These are phyloP conservation scores for Eulemur albifrons DNA, from an alignment of 2,797 vertebrate species.

Conservation along the genomic window DNA sequence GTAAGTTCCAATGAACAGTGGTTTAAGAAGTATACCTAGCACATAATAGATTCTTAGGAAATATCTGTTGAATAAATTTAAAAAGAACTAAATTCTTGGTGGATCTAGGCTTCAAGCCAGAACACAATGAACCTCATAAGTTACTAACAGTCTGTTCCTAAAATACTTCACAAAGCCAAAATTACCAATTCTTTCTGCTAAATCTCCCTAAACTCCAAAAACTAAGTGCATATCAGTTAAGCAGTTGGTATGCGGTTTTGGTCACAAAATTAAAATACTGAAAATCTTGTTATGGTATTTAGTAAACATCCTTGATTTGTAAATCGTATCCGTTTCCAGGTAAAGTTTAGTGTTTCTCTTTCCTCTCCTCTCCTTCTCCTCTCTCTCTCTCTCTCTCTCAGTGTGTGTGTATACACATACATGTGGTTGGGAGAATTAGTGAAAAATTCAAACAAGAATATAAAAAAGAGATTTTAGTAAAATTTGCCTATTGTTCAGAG, in stretches of 20 bases:
- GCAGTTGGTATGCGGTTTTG: neutral
- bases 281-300: neutral
- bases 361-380: neutral
- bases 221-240: neutral
- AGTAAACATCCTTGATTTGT: neutral
- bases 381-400: neutral
- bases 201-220: constrained; percentile 12
- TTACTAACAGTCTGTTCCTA: neutral
- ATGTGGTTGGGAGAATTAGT: neutral
- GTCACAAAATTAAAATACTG: neutral
- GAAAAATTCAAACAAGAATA: neutral
- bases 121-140: neutral
- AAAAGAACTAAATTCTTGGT: neutral
- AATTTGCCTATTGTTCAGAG: neutral
- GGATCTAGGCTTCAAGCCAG: neutral
- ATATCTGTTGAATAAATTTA: neutral
- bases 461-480: neutral
- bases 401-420: neutral
- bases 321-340: neutral
- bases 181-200: neutral
- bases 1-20: neutral
- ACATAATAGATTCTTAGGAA: neutral
- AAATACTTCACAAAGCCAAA: neutral
- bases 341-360: neutral
- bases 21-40: neutral